Evolutionary conservation across 2,797 vertebrate species (phyloP), one percentile per base, ranked within the genome.

Genomic region (Rhabdomys pumilio): DNA sequence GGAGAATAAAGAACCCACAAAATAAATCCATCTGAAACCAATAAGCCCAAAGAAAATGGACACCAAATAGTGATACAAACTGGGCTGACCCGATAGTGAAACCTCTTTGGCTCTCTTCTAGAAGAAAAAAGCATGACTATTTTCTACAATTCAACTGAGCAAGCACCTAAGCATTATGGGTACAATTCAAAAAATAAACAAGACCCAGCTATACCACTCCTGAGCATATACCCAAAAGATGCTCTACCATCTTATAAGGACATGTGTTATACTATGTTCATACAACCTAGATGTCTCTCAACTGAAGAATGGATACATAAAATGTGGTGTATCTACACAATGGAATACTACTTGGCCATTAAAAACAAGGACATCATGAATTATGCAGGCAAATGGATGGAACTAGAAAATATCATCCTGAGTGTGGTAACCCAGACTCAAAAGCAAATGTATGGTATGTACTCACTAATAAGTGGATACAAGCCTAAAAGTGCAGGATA

Each of bases 21-120:
- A 90, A 92, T 6, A 87, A 14, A 84, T 4, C 50, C 31, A 90
- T 31, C 31, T 80, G 53, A 95, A 96, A 55, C 34, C 5, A 69
- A 57, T 92, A 47, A 93, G 63, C n/a, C 17, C 79, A 47, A 59
- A 96, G 47, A 93, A 92, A 90, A 4, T 3, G 41, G 41, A 69
- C 77, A 69, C 31, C 38, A 94, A 67, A 92, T 41, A 85, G 22
- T 6, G 12, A 90, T 38, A 57, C 20, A 94, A 93, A 93, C 83
- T 22, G 67, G 20, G 24, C 19, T 79, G 63, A 83, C 47, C 67
- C 20, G 94, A 31, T 90, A 63, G 3, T 87, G 87, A 53, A 94
- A 20, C 11, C 5, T 80, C 26, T 91, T 80, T 84, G 44, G 9
- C 41, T 80, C 38, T 75, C 14, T 83, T 89, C 29, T 89, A 13